These are phyloP conservation scores for Lathamus discolor DNA, from an alignment of 2,113 vertebrate species.

Conservation along the genomic window DNA sequence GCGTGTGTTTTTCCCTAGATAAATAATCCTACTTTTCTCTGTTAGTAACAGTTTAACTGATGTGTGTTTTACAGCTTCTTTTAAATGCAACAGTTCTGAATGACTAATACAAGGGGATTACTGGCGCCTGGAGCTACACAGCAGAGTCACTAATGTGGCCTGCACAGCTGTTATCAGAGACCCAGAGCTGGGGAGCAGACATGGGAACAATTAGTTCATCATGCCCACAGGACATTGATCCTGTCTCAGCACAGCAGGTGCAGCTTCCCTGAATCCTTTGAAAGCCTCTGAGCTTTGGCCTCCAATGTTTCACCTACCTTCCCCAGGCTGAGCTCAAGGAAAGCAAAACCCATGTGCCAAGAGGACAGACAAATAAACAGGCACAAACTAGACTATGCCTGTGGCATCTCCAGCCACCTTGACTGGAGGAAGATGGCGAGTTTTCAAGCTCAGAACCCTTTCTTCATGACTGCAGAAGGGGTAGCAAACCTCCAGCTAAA, in stretches of 20 bases:
- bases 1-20: neutral
- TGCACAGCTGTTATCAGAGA: neutral
- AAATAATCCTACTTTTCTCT: constrained; percentile 16
- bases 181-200: neutral
- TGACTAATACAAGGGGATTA: constrained; percentile 21
- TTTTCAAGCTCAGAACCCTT: neutral
- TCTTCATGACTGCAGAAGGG: neutral
- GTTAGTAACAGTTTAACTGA: constrained; percentile 18
- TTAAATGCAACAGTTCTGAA: neutral
- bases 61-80: constrained; percentile 50
- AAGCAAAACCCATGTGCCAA: neutral
- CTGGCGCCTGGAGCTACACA: neutral
- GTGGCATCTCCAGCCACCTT: neutral
- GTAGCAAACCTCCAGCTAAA: neutral
- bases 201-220: neutral
- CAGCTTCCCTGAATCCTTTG: neutral
- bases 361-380: neutral
- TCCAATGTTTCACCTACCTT: neutral
- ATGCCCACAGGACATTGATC: neutral
- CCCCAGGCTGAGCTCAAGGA: neutral
- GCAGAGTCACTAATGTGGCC: neutral
- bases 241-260: neutral
- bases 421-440: neutral
- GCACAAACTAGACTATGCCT: neutral
- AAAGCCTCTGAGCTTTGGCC: neutral